Evolutionary conservation across 2,888 invertebrate species (phyloP), one percentile per base, ranked within the genome.

Genomic region (Philonicus albiceps): DNA sequence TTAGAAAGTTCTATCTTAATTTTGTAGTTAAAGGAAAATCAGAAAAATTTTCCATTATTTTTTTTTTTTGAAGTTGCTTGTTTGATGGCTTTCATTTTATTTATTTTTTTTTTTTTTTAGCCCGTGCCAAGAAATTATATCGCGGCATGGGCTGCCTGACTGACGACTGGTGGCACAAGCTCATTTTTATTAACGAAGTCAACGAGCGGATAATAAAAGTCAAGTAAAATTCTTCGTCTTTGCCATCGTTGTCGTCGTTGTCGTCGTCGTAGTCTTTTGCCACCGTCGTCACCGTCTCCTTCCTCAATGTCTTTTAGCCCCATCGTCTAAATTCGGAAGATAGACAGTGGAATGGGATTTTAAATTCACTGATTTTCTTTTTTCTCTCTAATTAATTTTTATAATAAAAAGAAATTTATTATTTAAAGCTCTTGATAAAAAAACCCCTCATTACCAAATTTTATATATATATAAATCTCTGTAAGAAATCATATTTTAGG

Each of bases 141-240:
- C 49, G 49, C n/a, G 49, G 49, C 49, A n/a, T 49, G 16, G 16
- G 3, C 43, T 43, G 43, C 3, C 49, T 4, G n/a, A 49, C 49
- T 27, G 73, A 19, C n/a, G 49, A 49, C 49, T 73, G 11, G 27
- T 31, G 73, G 73, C 73, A 73, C 73, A 73, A 73, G 30, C 11
- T 73, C 73, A n/a, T 27, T 73, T 73, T 73, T 73, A 73, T 73
- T 73, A 73, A 31, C 73, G 16, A 73, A 73, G 73, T 31, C 31
- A 73, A 73, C 73, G 31, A 73, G 73, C 73, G 73, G 27, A 73
- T 73, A 73, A 73, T 73, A 73, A 73, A 73, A 73, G 73, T 31
- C 73, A 73, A 73, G 73, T 72, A 72, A 72, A 72, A 72, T 27
- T 73, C 31, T 19, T 73, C 31, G 73, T 30, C 30, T 31, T 16